These are phyloP conservation scores for Conger conger DNA, from an alignment of 2,113 vertebrate species.

Conservation along the genomic window DNA sequence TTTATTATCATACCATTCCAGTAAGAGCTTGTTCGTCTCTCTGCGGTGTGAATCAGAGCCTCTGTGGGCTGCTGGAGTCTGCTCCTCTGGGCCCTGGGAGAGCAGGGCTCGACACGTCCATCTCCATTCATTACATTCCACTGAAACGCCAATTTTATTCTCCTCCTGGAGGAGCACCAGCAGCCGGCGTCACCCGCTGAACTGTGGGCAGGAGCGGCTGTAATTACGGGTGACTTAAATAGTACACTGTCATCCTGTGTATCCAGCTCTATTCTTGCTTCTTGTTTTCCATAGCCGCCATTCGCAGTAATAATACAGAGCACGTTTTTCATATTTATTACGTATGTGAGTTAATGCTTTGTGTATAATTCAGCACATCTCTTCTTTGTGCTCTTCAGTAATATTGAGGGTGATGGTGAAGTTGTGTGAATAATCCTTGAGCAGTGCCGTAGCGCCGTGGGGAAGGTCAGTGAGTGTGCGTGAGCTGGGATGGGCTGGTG, in stretches of 20 bases:
- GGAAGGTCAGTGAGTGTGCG: background rate
- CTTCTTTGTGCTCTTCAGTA: background rate
- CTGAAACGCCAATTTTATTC: background rate
- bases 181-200: background rate
- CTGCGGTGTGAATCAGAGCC: background rate
- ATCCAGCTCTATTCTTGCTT: no score
- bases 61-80: slow-evolving; percentile 11
- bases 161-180: background rate
- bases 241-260: no score
- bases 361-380: background rate
- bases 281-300: no score
- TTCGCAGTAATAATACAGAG: no score
- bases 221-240: background rate
- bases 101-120: slow-evolving; percentile 32
- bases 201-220: background rate
- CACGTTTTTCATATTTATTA: no score
- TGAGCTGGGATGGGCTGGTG: background rate
- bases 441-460: background rate
- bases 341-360: no score
- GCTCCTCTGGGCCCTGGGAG: slow-evolving; percentile 18
- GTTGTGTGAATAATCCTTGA: background rate
- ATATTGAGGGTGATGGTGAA: background rate
- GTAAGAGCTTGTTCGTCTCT: background rate
- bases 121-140: slow-evolving; percentile 21
- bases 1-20: background rate